Conservation (phyloP, 2,113 vertebrate species). For the Cyprinodon brontotheroides region DNA sequence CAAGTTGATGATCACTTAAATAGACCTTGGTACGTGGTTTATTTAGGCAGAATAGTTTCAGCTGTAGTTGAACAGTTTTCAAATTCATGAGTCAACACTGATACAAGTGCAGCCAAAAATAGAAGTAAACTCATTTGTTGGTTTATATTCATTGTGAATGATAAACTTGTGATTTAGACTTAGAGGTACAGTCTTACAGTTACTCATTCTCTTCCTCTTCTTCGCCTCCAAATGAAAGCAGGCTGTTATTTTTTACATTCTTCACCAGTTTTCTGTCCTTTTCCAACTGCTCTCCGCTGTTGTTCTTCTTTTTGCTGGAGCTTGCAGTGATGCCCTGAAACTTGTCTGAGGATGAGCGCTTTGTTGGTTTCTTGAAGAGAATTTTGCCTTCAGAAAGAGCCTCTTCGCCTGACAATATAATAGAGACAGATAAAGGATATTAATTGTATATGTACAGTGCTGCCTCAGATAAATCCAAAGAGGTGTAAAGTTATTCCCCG, state of each 20-base stretch:
- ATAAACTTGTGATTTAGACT: neutral
- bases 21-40: too few species aligned
- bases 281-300: conserved; percentile 55
- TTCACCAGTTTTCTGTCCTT: conserved; percentile 72
- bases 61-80: too few species aligned
- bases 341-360: conserved; percentile 87
- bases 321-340: conserved; percentile 87
- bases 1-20: too few species aligned
- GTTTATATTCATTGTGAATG: neutral
- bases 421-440: neutral
- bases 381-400: conserved; percentile 88
- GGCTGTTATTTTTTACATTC: conserved; percentile 92
- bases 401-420: conserved; percentile 78
- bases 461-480: neutral
- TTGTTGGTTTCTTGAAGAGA: conserved; percentile 91
- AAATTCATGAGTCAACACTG: too few species aligned
- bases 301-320: conserved; percentile 87
- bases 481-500: too few species aligned
- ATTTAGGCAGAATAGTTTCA: too few species aligned
- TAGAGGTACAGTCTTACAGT: conserved; percentile 1
- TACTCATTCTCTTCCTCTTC: conserved; percentile 86
- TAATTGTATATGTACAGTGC: too few species aligned
- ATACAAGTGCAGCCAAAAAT: too few species aligned
- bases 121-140: too few species aligned
- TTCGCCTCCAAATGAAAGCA: conserved; percentile 92